Evolutionary conservation across 2,888 invertebrate species (phyloP).

Genomic region (Creontiades dilutus): DNA sequence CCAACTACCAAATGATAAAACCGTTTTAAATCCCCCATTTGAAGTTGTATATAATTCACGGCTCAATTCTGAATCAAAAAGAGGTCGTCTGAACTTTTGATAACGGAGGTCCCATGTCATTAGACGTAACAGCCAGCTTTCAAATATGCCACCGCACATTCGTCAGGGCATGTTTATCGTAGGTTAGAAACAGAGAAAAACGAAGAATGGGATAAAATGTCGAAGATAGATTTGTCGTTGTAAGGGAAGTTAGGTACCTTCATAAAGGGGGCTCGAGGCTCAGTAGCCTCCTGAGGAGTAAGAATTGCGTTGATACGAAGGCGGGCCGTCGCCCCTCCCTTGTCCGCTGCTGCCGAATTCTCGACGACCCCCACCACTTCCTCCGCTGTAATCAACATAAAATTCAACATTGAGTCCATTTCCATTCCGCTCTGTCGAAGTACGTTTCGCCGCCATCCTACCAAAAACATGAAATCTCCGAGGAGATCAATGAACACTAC

Average conservation of each 20-base stretch:
- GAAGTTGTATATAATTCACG: no score
- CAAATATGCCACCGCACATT: no score
- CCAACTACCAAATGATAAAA: no score
- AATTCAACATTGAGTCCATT: slow-evolving; percentile 46
- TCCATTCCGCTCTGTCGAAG: neutral
- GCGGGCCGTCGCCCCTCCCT: slow-evolving; percentile 73
- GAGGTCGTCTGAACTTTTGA: no score
- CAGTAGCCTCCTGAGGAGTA: slow-evolving; percentile 64
- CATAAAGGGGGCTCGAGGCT: slow-evolving; percentile 47
- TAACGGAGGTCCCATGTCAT: no score
- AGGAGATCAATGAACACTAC: neutral
- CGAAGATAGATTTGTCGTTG: slow-evolving; percentile 39
- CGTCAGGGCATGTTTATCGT: no score
- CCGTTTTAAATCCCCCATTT: no score
- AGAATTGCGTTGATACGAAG: slow-evolving; percentile 53
- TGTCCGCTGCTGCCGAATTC: slow-evolving; percentile 77
- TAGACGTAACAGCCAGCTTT: no score
- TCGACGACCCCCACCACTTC: slow-evolving; percentile 75
- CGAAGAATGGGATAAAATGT: slow-evolving; percentile 23
- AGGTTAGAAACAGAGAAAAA: neutral
- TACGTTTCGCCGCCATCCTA: neutral
- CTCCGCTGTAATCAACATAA: slow-evolving; percentile 62
- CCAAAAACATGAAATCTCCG: neutral
- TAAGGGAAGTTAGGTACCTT: slow-evolving; percentile 35
- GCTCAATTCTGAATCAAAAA: no score